Base-by-base conservation (phyloP, 64 coral and sea anemone species). In the Dendrophyllia cribrosa region DNA sequence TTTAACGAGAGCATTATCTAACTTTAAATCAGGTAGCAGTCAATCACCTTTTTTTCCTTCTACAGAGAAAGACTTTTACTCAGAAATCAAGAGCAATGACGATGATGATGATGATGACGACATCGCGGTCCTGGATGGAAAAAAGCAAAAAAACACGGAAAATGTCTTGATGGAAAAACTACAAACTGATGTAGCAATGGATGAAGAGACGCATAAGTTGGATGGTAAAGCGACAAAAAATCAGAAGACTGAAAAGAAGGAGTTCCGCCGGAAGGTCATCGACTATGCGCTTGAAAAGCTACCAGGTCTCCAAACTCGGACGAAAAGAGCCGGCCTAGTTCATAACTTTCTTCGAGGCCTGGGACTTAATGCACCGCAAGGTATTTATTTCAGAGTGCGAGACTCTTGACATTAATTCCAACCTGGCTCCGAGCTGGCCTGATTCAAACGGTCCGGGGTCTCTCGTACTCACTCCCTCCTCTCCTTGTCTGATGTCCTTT, bases 281-380 rank as follows among this genome's bases (percentile, higher is more conserved):
- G 67, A 90, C 9, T 90, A 81, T 26, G 51, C 81, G 7, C 59
- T 90, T 51, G 75, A 90, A 56, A 90, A 90, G 49, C 13, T 90
- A 19, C 76, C 59, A 49, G 76, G 76, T 26, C n/a, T 87, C 59
- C 49, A 70, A 55, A 93, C 63, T 17, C 63, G 91, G 74, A 22
- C 83, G 52, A 76, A 58, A 58, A 85, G 91, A 55, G 91, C 91
- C 1, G 91, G 83, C 10, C 62, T 87, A 48, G 84, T 93, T 53
- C 91, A 93, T 50, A 93, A 87, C 51, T 93, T 93, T 77, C 84
- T 93, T 34, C 91, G 91, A 70, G 91, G 91, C 6, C 51, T 88
- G 51, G 60, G 64, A 14, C 60, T 90, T 9, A 67, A 22, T 84
- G 43, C 22, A 68, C 60, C 60, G 9, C 60, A 84, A 84, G 53